phyloP scores from a whole-genome alignment of 2,888 invertebrate species.

The Lycaena phlaeas region DNA sequence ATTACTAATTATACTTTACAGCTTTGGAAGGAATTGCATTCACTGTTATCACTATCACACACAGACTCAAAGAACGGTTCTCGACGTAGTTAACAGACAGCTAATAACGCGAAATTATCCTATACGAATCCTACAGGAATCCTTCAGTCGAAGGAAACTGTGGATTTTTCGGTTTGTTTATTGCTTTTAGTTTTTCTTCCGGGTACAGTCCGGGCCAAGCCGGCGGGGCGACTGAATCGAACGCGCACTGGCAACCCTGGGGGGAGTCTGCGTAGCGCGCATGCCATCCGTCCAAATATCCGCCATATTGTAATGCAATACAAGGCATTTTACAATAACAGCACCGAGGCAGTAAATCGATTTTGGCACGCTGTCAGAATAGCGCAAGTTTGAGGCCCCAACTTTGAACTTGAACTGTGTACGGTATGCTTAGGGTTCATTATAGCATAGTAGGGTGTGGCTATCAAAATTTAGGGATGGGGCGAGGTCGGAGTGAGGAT shows the following conservation, averaged over 20 bases:
- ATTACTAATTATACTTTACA: constrained; percentile 17
- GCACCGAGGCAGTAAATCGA: constrained; percentile 26
- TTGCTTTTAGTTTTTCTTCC: constrained; percentile 33
- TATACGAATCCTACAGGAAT: constrained; percentile 38
- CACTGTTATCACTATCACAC: constrained; percentile 22
- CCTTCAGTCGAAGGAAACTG: constrained; percentile 56
- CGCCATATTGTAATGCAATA: constrained; percentile 27
- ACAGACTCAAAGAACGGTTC: constrained; percentile 31
- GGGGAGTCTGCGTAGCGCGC: constrained; percentile 68
- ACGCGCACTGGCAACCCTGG: constrained; percentile 61
- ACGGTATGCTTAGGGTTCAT: constrained; percentile 27
- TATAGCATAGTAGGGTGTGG: constrained; percentile 17
- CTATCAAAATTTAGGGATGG: constrained; percentile 42
- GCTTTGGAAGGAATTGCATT: constrained; percentile 33
- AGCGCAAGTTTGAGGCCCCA: constrained; percentile 26
- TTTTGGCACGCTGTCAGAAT: constrained; percentile 29
- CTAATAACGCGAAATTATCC: constrained; percentile 58
- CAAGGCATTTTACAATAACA: constrained; percentile 27
- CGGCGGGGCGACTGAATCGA: constrained; percentile 70
- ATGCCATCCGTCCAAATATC: constrained; percentile 25
- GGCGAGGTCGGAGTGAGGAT: constrained; percentile 50
- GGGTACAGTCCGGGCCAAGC: constrained; percentile 59
- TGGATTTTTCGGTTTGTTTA: constrained; percentile 45
- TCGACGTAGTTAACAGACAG: constrained; percentile 59
- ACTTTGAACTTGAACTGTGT: constrained; percentile 26